Base-by-base conservation (phyloP, 1,140 invertebrate genomes). In the Asbolus verrucosus region DNA sequence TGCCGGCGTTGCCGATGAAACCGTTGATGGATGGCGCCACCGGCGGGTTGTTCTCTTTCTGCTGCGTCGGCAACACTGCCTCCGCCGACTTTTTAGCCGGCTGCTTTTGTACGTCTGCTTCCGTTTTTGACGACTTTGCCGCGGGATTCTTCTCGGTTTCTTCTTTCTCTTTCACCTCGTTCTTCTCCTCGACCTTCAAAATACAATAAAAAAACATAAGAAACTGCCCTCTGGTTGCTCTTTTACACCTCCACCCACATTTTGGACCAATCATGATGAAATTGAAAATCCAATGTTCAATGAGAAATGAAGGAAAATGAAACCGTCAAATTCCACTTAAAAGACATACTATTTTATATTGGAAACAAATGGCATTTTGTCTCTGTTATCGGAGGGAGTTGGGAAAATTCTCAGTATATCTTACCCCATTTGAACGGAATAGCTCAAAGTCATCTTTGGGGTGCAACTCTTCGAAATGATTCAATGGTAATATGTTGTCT, bases 361-460 rank as follows among this genome's bases (percentile, higher is more conserved):
- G n/a, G n/a, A n/a, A n/a, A n/a, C n/a, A n/a, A n/a, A n/a, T n/a
- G n/a, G n/a, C n/a, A n/a, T n/a, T n/a, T n/a, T n/a, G n/a, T n/a
- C n/a, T n/a, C n/a, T n/a, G n/a, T n/a, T n/a, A n/a, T n/a, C n/a
- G n/a, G n/a, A n/a, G n/a, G n/a, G n/a, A n/a, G n/a, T n/a, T n/a
- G n/a, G n/a, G n/a, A n/a, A n/a, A n/a, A n/a, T n/a, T 39, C 21
- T 9, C 30, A 68, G 19, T 41, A 68, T 65, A 59, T 77, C 76
- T 77, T 80, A 79, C 75, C 70, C 71, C 78, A 27, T 67, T 65
- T 5, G 76, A 67, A 66, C 67, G 72, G 54, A 79, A 80, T 5
- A 93, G 82, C 82, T 92, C 91, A 73, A 92, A 87, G 73, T 92
- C 91, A 83, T 93, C 92, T 84, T 94, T 94, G 61, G 92, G 91